Conservation (phyloP, 2,113 vertebrate genomes). For the Microtus richardsoni region DNA sequence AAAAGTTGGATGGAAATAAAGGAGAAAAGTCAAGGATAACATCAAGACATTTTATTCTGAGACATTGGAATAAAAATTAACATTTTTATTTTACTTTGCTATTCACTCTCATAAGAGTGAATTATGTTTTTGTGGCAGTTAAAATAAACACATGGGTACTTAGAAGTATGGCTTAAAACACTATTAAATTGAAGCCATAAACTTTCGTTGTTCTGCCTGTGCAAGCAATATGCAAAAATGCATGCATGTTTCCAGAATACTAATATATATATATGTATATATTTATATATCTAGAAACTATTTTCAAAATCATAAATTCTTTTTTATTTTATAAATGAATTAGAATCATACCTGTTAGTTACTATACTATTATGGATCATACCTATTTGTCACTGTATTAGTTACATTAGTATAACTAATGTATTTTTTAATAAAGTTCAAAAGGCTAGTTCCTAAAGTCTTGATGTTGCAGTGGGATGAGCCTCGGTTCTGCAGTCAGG, state of each 20-base stretch:
- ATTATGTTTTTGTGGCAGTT: not conserved
- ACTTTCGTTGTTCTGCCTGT: not conserved
- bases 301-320: constrained; percentile 3
- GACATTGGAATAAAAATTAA: not conserved
- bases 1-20: not conserved
- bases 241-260: not conserved
- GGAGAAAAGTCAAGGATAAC: not conserved
- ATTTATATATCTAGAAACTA: not conserved
- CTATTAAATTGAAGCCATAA: not conserved
- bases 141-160: not conserved
- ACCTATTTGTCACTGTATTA: not conserved
- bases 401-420: not conserved
- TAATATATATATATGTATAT: not conserved
- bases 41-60: not conserved
- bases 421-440: not conserved
- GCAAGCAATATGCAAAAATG: not conserved
- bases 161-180: not conserved
- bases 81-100: constrained; percentile 22
- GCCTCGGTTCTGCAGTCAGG: not conserved
- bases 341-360: not conserved
- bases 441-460: not conserved
- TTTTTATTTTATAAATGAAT: not conserved
- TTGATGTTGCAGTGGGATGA: not conserved
- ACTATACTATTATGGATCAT: not conserved
- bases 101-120: not conserved